These are phyloP conservation scores for Probosciger aterrimus DNA, from an alignment of 2,113 vertebrate genomes.

Conservation along the genomic window DNA sequence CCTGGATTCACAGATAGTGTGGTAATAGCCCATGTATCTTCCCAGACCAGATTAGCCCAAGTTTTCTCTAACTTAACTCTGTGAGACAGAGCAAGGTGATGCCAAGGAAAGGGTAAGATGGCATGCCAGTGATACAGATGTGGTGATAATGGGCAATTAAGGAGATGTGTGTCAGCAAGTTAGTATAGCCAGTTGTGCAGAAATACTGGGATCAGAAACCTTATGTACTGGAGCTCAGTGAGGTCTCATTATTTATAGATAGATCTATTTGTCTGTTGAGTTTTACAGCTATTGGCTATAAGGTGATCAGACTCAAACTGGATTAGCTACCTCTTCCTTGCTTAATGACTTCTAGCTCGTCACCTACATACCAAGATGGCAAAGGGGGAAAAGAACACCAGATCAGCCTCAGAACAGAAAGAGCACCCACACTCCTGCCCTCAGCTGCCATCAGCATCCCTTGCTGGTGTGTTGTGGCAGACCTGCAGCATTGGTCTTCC, in stretches of 20 bases:
- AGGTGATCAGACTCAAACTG: background rate
- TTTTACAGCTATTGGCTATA: background rate
- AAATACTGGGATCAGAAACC: background rate
- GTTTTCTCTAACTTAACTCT: background rate
- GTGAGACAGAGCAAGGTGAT: background rate
- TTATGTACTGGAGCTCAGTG: accelerated
- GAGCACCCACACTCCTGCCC: background rate
- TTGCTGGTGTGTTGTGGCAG: background rate
- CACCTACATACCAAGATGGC: too few relatives aligned
- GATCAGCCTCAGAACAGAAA: background rate
- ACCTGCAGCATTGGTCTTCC: background rate
- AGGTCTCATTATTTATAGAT: background rate
- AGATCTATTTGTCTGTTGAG: background rate
- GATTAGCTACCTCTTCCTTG: background rate
- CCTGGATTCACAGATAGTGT: too few relatives aligned
- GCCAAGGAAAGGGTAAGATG: background rate
- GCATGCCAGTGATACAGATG: background rate
- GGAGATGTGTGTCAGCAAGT: background rate
- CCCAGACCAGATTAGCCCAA: background rate
- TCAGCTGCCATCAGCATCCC: background rate
- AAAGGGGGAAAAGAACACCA: background rate
- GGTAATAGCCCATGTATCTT: accelerated
- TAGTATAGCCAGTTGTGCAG: background rate
- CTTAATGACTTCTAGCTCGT: background rate
- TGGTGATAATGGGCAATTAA: background rate